These are phyloP conservation scores for Lasiommata megera DNA, from an alignment of 2,888 invertebrate species.

Conservation along the genomic window DNA sequence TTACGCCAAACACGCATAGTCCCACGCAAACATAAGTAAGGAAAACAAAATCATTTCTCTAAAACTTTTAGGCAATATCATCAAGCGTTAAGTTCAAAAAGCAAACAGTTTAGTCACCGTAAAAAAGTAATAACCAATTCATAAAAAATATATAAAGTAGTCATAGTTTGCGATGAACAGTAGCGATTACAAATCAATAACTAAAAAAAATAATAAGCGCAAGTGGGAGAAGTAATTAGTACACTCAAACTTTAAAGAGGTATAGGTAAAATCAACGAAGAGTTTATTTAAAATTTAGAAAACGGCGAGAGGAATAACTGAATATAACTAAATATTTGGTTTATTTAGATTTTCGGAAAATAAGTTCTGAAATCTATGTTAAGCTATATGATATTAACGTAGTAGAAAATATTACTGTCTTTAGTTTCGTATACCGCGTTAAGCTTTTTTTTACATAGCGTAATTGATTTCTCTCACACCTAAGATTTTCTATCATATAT, in stretches of 20 bases:
- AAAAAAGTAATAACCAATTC: neutral
- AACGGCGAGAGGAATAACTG: no score
- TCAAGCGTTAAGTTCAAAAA: neutral
- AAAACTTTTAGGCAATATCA: conserved; percentile 21
- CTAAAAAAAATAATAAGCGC: no score
- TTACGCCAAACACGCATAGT: conserved; percentile 62
- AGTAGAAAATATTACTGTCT: neutral
- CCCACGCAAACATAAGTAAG: conserved; percentile 75
- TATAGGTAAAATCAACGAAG: no score
- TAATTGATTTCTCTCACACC: neutral
- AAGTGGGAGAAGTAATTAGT: no score
- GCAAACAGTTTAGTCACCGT: neutral
- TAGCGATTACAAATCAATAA: no score
- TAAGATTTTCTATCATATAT: conserved; percentile 1
- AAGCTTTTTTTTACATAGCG: neutral
- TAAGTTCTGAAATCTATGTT: conserved; percentile 1
- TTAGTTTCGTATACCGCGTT: neutral
- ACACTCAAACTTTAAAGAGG: no score
- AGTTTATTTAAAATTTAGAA: no score
- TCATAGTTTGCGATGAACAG: no score
- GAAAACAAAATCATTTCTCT: conserved; percentile 73
- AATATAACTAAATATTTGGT: neutral
- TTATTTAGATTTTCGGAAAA: neutral
- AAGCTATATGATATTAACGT: neutral
- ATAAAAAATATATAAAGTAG: neutral